A percentile compares a stretch with the other conserved stretches of the same genome.
These are phyloP conservation scores for Malurus melanocephalus DNA, from an alignment of 2,113 vertebrate species.

Conservation along the genomic window DNA sequence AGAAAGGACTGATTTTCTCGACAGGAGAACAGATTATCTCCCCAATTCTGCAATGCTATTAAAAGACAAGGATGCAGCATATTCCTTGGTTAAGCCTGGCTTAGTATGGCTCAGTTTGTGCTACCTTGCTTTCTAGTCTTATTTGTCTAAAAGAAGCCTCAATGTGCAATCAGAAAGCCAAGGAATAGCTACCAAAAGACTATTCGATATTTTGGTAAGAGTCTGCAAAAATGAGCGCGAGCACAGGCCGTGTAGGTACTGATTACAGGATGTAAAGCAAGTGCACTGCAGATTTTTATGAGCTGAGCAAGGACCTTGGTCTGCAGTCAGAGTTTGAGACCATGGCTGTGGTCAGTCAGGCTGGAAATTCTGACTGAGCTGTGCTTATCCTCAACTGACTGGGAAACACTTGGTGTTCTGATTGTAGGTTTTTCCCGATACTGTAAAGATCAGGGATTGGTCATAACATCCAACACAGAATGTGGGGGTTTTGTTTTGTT, in stretches of 20 bases:
- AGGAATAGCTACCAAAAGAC: neutral
- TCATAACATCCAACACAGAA: neutral
- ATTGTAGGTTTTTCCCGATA: neutral
- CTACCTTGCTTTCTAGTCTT: neutral
- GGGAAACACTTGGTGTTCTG: neutral
- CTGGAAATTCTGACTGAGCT: neutral
- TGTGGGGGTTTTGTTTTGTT: accelerated
- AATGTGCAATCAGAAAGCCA: neutral
- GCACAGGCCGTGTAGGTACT: neutral
- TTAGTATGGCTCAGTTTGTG: neutral
- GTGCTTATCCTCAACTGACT: neutral
- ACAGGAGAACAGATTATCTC: neutral
- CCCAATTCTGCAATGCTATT: neutral
- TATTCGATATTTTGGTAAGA: neutral
- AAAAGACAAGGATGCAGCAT: neutral
- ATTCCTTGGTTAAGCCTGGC: neutral
- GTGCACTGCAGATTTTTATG: neutral
- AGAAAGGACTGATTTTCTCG: neutral
- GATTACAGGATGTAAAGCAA: neutral
- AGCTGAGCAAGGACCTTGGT: neutral
- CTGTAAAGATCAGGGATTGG: neutral
- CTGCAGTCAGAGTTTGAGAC: neutral
- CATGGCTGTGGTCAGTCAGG: neutral
- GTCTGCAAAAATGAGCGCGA: neutral
- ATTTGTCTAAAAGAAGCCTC: neutral